Evolutionary conservation across 2,888 invertebrate species (phyloP), one percentile per base, ranked within the genome.

Genomic region (Thereva nobilitata): DNA sequence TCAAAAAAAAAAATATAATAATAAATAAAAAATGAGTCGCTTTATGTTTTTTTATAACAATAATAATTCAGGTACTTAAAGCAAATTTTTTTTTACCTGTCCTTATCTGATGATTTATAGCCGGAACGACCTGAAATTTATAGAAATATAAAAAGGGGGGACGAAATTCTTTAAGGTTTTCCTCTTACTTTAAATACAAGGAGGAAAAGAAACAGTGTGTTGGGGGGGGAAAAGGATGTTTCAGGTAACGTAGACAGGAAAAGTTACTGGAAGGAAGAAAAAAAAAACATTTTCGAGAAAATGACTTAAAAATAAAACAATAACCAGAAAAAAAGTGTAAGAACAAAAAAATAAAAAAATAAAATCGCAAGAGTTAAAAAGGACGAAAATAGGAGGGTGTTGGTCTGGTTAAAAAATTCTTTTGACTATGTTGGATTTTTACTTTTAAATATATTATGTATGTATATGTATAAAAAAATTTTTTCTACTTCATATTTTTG

Each of bases 61-160:
- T 50, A 41, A 53, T 35, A 37, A 50, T 40, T 40, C 37, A 47
- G 64, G 64, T 40, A 59, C 23, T 54, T 12, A 47, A 12, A 71
- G 81, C 64, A 44, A 34, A 71, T 73, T 71, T 73, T 71, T 73
- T 75, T 87, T 88, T 82, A 92, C 91, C 90, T 90, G 83, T 91
- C 90, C 82, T 91, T 85, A 81, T 91, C 91, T 76, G 90, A 87
- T 81, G 91, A 90, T 84, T 90, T 90, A 84, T 90, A 91, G 81
- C 90, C 90, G 73, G 89, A 89, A 83, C 89, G 88, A 79, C 90
- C 91, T 91, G 86, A 70, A 85, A 84, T 72, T 69, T 74, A 78
- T 75, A 72, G 76, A 74, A 73, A 73, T 72, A 66, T 52, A 52
- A 64, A 70, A 53, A 65, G 50, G 57, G 47, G 49, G 47, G 12